Evolutionary conservation across 2,113 vertebrate genomes (phyloP), one percentile per base, ranked within the genome.

Genomic region (Gymnorhina tibicen): DNA sequence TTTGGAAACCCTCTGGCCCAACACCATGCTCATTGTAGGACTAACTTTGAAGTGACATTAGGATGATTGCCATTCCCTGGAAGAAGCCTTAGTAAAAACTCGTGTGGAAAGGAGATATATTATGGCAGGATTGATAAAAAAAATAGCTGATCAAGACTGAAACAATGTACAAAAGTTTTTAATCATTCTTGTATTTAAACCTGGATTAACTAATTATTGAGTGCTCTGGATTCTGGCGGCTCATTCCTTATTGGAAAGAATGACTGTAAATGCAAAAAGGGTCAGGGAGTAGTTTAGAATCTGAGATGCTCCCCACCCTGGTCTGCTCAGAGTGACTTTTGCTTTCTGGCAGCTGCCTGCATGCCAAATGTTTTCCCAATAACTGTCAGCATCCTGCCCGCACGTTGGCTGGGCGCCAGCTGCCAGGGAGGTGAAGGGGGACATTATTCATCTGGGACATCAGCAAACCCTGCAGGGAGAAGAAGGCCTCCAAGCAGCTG

Each of bases 391-490:
- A 49, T 96, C 96, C 90, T 85, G 89, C 91, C 81, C 56, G 62
- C 49, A 79, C 0, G 7, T 33, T 5, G 91, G 95, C 97, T 87
- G 85, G 93, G 82, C 1, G 91, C 97, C 97, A 98, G 94, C 96
- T 91, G 94, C 96, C 22, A 8, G 58, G 83, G 87, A 96, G 91
- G 97, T 92, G 93, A 96, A 93, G 94, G 81, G 93, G 93, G 93
- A 96, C 96, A 81, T 97, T 95, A 97, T 97, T 98, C 97, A 98
- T 97, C 76, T 33, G 95, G 96, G 94, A 97, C 95, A 98, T 93
- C 97, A 97, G 96, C 81, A 98, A 95, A 86, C 72, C 95, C 90
- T 5, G 7, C 89, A 89, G 97, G 97, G 97, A 97, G 96, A 97
- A 28, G 67, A 42, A 89, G 95, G 93, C 81, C 87, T 96, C 85